Conservation (phyloP, 2,888 invertebrate species). For the Agrenia bidenticulata region DNA sequence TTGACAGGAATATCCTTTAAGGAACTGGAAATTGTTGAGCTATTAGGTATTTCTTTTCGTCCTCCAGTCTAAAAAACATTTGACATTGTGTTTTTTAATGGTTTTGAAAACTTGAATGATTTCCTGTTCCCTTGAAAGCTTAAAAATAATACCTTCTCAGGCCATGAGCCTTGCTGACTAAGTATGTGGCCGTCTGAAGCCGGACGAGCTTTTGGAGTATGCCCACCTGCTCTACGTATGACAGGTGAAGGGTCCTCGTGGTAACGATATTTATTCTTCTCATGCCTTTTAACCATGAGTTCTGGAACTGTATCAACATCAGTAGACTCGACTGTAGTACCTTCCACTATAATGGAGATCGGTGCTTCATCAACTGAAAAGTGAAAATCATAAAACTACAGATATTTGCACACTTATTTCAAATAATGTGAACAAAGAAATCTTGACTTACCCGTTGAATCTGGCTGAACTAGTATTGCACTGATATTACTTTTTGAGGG, state of each 20-base stretch:
- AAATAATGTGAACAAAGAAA: too few species aligned
- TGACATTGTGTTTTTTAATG: too few species aligned
- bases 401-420: too few species aligned
- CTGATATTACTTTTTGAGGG: conserved; percentile 44
- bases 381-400: not conserved
- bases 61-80: not conserved
- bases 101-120: not conserved
- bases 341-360: conserved; percentile 60
- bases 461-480: conserved; percentile 43
- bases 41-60: not conserved
- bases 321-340: conserved; percentile 56
- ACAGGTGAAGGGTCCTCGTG: conserved; percentile 55
- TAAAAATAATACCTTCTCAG: conserved; percentile 38
- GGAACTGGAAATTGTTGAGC: conserved; percentile 48
- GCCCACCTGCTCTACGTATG: conserved; percentile 23
- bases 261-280: conserved; percentile 34
- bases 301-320: conserved; percentile 56
- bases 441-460: not conserved
- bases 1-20: conserved; percentile 51
- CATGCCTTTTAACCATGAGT: conserved; percentile 48
- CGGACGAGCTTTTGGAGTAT: conserved; percentile 39
- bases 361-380: conserved; percentile 53
- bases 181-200: conserved; percentile 51
- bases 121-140: not conserved
- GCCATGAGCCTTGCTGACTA: conserved; percentile 34